phyloP scores from a whole-genome alignment of 1,140 invertebrate genomes.

The Aleiodes sp. region DNA sequence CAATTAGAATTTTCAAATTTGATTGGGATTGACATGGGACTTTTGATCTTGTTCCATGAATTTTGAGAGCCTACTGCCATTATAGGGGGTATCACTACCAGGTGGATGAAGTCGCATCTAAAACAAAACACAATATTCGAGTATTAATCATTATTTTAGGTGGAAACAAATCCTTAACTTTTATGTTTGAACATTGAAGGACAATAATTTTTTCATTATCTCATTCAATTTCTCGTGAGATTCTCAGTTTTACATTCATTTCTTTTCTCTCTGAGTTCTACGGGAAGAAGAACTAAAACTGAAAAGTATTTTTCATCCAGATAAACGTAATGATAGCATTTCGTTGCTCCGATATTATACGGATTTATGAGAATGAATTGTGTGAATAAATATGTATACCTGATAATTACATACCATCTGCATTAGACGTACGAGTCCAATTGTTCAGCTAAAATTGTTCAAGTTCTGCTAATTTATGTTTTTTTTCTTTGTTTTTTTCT shows the following conservation, averaged over 20 bases:
- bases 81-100: constrained; percentile 68
- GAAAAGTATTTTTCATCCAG: too few species aligned
- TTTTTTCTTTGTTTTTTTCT: neutral
- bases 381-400: constrained; percentile 6
- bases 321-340: too few species aligned
- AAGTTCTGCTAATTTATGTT: constrained; percentile 5
- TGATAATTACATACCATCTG: constrained; percentile 6
- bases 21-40: constrained; percentile 29
- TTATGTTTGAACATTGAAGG: neutral
- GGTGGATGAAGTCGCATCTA: constrained; percentile 74
- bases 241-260: too few species aligned
- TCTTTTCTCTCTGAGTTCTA: too few species aligned
- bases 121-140: constrained; percentile 45
- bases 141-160: neutral
- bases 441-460: constrained; percentile 10
- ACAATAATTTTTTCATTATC: neutral
- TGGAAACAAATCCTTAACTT: neutral
- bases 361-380: neutral
- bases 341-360: too few species aligned
- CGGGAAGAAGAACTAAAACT: too few species aligned
- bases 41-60: constrained; percentile 64
- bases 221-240: too few species aligned
- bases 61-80: constrained; percentile 62
- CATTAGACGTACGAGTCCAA: neutral
- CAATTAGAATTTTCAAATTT: constrained; percentile 4